Base-by-base conservation (phyloP, 2,797 vertebrate genomes). In the Oryzias sinensis region DNA sequence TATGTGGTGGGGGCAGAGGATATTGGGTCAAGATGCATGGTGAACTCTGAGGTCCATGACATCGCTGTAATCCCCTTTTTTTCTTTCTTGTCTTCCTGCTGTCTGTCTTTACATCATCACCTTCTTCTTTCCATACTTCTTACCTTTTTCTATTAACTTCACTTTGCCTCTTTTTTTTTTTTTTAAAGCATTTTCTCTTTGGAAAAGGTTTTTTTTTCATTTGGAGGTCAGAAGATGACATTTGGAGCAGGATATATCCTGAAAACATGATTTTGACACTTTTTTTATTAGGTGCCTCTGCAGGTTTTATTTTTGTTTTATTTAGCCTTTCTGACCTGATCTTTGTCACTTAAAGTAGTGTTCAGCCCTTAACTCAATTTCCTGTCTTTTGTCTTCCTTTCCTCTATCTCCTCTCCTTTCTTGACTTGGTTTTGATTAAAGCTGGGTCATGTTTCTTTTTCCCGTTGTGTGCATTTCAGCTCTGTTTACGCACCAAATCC, bases 11-110 rank as follows among this genome's bases (percentile, higher is more conserved):
- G 83, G 79, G 77, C 65, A 66, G 77, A 85, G 87, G 82, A 86
- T 86, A 87, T 84, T 81, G 75, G 81, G 77, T 82, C 59, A 73
- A 80, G 79, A 82, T 86, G 83, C 83, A 59, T 76, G 76, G 72
- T 74, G 81, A 81, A 82, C 77, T 82, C 79, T 81, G 72, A 67
- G 71, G 62, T 76, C 76, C 63, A 70, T 73, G 77, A 78, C 82
- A 79, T 79, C 78, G 59, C 56, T 81, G 70, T 86, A 87, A 87
- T 83, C 79, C 57, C 64, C 68, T 82, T 72, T 80, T 65, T 69
- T 81, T 86, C 75, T 72, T 75, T 85, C 74, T 76, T 56, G 55
- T 76, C 59, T 57, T 74, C 74, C 74, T 76, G 71, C 77, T 71
- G 76, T 79, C 76, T 13, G 9, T 77, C 71, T 74, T 68, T 74